phyloP scores from a whole-genome alignment of 2,113 vertebrate genomes.

The Caranx ignobilis region DNA sequence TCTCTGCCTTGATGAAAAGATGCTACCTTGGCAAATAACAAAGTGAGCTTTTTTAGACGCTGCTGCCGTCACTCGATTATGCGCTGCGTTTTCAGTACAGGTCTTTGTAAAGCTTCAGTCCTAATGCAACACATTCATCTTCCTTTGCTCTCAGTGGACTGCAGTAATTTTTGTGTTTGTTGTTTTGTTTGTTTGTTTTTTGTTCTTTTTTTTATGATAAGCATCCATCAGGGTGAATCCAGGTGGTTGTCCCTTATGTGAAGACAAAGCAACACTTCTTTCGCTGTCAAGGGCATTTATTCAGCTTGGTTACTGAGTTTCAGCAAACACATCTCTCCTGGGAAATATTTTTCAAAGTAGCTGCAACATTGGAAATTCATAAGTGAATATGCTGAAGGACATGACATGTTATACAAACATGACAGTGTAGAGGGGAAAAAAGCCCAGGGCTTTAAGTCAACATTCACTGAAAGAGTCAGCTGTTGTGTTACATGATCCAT shows the following conservation, averaged over 20 bases:
- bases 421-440: constrained; percentile 11
- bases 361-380: constrained; percentile 58
- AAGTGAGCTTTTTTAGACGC: constrained; percentile 53
- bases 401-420: constrained; percentile 41
- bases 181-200: constrained; percentile 3
- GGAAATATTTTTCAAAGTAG: constrained; percentile 36
- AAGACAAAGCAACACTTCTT: constrained; percentile 42
- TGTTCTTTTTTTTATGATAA: neutral
- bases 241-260: constrained; percentile 28
- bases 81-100: constrained; percentile 51
- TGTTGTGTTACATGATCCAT: constrained; percentile 44
- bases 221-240: constrained; percentile 15
- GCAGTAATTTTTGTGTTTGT: constrained; percentile 10
- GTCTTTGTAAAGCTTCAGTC: constrained; percentile 58
- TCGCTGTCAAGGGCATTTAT: constrained; percentile 49
- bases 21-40: constrained; percentile 64
- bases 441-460: constrained; percentile 33
- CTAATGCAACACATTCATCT: constrained; percentile 43
- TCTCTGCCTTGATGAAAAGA: constrained; percentile 69
- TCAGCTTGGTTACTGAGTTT: constrained; percentile 20
- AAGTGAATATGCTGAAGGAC: constrained; percentile 59
- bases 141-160: constrained; percentile 35
- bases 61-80: constrained; percentile 68
- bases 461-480: constrained; percentile 45
- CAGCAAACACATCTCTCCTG: constrained; percentile 17